A percentile compares a stretch with the other conserved stretches of the same genome.
Evolutionary conservation across 2,797 vertebrate species (phyloP).

Genomic region (Prionace glauca): DNA sequence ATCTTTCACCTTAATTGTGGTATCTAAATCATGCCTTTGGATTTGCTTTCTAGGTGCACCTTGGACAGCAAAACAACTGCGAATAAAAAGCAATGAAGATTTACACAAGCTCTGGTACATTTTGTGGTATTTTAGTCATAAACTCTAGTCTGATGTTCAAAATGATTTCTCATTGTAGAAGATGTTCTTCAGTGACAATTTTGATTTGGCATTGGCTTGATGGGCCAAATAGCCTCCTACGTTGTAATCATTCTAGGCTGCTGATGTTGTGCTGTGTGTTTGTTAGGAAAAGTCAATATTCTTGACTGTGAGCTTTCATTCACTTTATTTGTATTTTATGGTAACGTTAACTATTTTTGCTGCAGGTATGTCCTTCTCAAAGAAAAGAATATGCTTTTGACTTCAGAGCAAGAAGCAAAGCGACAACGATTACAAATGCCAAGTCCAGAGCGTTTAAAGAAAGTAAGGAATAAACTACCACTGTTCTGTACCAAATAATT

Average conservation of each 20-base stretch:
- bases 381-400: slow-evolving; percentile 91
- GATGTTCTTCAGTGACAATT: slow-evolving; percentile 32
- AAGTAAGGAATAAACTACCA: slow-evolving; percentile 59
- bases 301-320: background rate
- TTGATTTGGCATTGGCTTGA: background rate
- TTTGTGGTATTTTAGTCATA: background rate
- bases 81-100: slow-evolving; percentile 87
- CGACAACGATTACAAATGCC: slow-evolving; percentile 77
- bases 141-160: background rate
- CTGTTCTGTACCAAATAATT: background rate
- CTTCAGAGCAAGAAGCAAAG: slow-evolving; percentile 80
- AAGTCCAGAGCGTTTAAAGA: slow-evolving; percentile 81
- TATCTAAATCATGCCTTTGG: background rate
- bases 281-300: background rate
- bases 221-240: background rate
- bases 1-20: background rate
- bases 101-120: slow-evolving; percentile 91
- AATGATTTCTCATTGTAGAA: background rate
- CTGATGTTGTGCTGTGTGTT: background rate
- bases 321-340: slow-evolving; percentile 15
- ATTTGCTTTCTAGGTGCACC: slow-evolving; percentile 66
- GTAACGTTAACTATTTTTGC: slow-evolving; percentile 40
- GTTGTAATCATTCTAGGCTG: background rate
- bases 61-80: slow-evolving; percentile 80
- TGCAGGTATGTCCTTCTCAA: slow-evolving; percentile 92